These are phyloP conservation scores for Lepidostoma basale DNA, from an alignment of 1,140 invertebrate genomes.

Conservation along the genomic window DNA sequence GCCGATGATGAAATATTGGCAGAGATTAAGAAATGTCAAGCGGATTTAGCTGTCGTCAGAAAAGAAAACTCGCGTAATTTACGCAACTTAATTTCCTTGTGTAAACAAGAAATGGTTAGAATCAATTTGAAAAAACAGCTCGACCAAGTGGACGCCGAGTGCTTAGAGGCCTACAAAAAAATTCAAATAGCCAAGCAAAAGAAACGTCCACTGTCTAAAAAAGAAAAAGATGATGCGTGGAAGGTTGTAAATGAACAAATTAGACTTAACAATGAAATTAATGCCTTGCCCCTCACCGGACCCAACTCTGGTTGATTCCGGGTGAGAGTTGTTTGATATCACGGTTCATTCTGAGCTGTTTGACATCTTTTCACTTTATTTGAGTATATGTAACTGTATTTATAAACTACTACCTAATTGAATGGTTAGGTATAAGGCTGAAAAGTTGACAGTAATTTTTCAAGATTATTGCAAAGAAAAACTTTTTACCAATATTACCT, in stretches of 20 bases:
- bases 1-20: slow-evolving; percentile 84
- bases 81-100: slow-evolving; percentile 56
- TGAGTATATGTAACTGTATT: too few species aligned
- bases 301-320: slow-evolving; percentile 39
- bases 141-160: slow-evolving; percentile 58
- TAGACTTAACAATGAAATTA: slow-evolving; percentile 62
- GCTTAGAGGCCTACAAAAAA: slow-evolving; percentile 80
- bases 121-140: slow-evolving; percentile 59
- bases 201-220: slow-evolving; percentile 77
- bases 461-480: too few species aligned
- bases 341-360: background rate
- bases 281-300: slow-evolving; percentile 39
- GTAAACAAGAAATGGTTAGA: slow-evolving; percentile 61
- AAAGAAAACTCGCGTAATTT: slow-evolving; percentile 59
- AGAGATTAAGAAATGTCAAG: slow-evolving; percentile 85
- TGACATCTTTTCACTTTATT: too few species aligned
- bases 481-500: too few species aligned
- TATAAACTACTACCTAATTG: too few species aligned
- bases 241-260: slow-evolving; percentile 65
- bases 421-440: too few species aligned
- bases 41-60: slow-evolving; percentile 71
- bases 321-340: background rate
- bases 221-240: slow-evolving; percentile 83
- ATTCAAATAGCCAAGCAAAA: slow-evolving; percentile 76
- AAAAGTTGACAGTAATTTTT: too few species aligned